A percentile compares a stretch with the other conserved stretches of the same genome.
phyloP scores from a whole-genome alignment of 2,113 vertebrate genomes.

The Protomyctophum bolini region DNA sequence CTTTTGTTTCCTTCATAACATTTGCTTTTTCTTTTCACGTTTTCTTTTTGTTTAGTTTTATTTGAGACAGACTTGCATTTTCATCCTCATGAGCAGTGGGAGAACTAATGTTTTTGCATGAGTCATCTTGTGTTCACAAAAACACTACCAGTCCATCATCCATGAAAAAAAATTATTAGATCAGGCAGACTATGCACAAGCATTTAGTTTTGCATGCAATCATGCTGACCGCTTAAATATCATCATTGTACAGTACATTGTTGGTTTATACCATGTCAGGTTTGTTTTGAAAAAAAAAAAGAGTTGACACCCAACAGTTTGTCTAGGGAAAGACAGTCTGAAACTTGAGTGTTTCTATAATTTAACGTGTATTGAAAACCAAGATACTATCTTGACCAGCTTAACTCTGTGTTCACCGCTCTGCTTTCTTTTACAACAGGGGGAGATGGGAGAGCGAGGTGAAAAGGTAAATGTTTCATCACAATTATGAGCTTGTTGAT shows the following conservation, averaged over 20 bases:
- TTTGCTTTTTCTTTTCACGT: neutral
- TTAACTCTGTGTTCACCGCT: conserved; percentile 47
- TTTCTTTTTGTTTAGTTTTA: neutral
- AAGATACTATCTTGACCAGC: conserved; percentile 65
- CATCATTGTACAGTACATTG: conserved; percentile 2
- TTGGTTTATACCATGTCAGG: conserved; percentile 6
- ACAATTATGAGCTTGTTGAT: neutral
- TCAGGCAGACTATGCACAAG: neutral
- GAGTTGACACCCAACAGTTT: conserved; percentile 12
- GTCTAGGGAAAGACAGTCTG: conserved; percentile 40
- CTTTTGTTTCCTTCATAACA: neutral
- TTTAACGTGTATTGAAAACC: conserved; percentile 62
- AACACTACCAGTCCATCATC: neutral
- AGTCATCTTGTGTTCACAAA: neutral
- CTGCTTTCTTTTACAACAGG: conserved; percentile 83
- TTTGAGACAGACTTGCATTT: no score
- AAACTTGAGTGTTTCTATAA: conserved; percentile 52
- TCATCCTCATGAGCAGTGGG: neutral
- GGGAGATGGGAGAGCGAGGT: conserved; percentile 91
- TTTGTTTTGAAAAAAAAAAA: conserved; percentile 26
- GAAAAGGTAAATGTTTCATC: conserved; percentile 86
- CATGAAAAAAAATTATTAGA: neutral
- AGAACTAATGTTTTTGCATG: neutral
- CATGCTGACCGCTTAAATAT: neutral
- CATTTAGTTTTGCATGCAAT: neutral